Conservation (phyloP, 2,797 vertebrate species). For the Platalea minor region DNA sequence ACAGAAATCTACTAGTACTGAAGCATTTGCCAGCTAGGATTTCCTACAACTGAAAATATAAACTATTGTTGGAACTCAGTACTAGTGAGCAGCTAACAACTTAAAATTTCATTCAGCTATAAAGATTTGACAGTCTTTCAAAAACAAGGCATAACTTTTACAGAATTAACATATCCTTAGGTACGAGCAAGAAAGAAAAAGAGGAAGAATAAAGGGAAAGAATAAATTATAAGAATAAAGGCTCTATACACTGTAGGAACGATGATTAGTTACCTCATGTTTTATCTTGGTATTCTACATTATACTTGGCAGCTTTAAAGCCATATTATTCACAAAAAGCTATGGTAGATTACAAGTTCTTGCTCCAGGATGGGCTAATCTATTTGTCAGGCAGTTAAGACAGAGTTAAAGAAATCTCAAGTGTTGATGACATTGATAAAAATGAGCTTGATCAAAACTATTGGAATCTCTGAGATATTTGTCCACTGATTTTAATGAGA, state of each 20-base stretch:
- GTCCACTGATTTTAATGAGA: not conserved
- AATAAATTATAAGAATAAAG: not conserved
- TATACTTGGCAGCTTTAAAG: not conserved
- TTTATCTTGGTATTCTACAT: not conserved
- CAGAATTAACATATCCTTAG: not conserved
- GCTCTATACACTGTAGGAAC: not conserved
- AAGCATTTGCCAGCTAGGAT: not conserved
- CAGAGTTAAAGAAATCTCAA: not conserved
- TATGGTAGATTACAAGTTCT: not conserved
- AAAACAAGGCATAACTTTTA: not conserved
- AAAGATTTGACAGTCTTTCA: not conserved
- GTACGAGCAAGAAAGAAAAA: not conserved
- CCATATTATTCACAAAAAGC: not conserved
- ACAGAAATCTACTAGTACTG: not conserved
- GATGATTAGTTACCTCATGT: not conserved
- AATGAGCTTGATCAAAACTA: not conserved
- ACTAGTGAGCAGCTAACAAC: not conserved
- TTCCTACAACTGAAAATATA: not conserved
- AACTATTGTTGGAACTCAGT: not conserved
- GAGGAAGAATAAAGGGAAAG: not conserved
- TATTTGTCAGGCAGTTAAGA: not conserved
- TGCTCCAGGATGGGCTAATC: not conserved
- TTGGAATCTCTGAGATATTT: not conserved
- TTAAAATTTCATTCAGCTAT: conserved; percentile 2
- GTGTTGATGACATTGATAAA: not conserved